Evolutionary conservation across 2,888 invertebrate genomes (phyloP), one percentile per base, ranked within the genome.

Genomic region (Noctua fimbriata): DNA sequence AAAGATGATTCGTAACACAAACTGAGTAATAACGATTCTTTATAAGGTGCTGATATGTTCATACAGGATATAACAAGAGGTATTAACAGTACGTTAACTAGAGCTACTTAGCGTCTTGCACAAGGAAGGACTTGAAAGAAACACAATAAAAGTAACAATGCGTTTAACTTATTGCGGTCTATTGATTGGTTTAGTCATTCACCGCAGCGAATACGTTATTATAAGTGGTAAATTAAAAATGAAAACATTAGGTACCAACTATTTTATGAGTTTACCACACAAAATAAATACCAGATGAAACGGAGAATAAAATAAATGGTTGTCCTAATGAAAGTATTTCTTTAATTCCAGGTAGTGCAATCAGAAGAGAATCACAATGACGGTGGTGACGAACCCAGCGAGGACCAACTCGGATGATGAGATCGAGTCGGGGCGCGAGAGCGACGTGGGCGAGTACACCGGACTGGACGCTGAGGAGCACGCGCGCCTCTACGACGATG

Each of bases 301-400:
- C 49, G 7, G 16, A 58, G 14, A 73, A 24, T 16, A 73, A 10
- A 66, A 16, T 49, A 70, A 47, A 14, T 24, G 0, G 32, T 47
- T 79, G 28, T 58, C 16, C 28, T 86, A 83, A 83, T 55, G 5
- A 73, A 58, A 69, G 24, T 32, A 69, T 87, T 89, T 87, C 82
- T 79, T 87, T 84, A 71, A 84, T 95, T 95, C 72, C 95, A 95
- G 95, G 90, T 93, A 89, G 92, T 85, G 86, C 86, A 80, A 87
- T 77, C 70, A 60, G 78, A 82, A 87, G 81, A 77, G 71, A 73
- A 76, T 82, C 91, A 95, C 82, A 85, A 97, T 97, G 97, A 97
- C 97, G 82, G 94, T 97, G 82, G 97, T 97, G 63, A 96, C 95
- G 32, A 97, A 97, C 83, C 97, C 97, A 47, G 95, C 94, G 32